Percentiles rank a stretch among this genome's conserved stretches.
phyloP scores from a whole-genome alignment of 2,113 vertebrate genomes.

The Ptilorrhoa leucosticta region DNA sequence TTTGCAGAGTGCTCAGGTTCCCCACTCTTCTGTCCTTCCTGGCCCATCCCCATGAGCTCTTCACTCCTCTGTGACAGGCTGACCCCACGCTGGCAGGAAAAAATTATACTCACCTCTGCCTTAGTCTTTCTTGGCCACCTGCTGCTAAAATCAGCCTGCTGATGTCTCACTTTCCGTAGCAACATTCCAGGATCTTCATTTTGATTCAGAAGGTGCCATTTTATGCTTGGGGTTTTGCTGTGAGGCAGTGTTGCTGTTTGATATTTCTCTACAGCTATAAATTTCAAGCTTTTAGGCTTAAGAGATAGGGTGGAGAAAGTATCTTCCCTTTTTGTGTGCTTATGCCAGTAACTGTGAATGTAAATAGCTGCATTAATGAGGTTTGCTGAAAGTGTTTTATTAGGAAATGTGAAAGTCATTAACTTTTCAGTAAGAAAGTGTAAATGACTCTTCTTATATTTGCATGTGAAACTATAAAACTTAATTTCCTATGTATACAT shows the following conservation, averaged over 20 bases:
- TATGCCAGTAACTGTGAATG: neutral
- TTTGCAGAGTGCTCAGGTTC: neutral
- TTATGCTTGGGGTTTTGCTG: neutral
- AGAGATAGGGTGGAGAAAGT: neutral
- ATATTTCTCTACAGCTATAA: neutral
- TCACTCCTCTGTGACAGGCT: neutral
- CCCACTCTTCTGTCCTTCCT: neutral
- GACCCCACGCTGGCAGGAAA: neutral
- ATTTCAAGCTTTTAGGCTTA: neutral
- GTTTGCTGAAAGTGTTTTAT: neutral
- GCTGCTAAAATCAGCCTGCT: neutral
- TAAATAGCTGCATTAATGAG: neutral
- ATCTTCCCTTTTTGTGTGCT: neutral
- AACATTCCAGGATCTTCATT: neutral
- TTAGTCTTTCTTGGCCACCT: neutral
- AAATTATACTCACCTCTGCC: neutral
- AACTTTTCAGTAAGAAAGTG: neutral
- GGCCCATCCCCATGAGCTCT: rapidly evolving
- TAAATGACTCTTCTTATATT: neutral
- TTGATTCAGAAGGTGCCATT: neutral
- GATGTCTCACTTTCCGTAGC: neutral
- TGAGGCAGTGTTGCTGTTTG: neutral
- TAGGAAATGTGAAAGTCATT: neutral
- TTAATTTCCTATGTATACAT: neutral
- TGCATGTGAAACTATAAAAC: neutral